Evolutionary conservation across 2,888 invertebrate genomes (phyloP), one percentile per base, ranked within the genome.

Genomic region (Thymelicus acteon): DNA sequence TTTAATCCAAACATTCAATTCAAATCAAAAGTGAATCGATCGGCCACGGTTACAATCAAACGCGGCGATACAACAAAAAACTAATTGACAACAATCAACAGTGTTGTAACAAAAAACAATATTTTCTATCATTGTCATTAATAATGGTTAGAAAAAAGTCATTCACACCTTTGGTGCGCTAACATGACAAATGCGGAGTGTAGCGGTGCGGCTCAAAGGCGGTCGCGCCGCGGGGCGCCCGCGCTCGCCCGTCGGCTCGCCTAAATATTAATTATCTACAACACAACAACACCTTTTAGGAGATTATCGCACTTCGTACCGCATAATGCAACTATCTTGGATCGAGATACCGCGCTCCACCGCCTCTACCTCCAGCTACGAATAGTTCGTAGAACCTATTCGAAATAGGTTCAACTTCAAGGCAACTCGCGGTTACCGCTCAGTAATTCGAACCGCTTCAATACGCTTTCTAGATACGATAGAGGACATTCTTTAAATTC

Each of bases 201-300:
- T 85, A 84, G 84, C 83, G 79, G 80, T 79, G 70, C 67, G 73
- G 74, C 78, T 86, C 91, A 92, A 91, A 91, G 90, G 83, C 77
- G 77, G 77, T 79, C 82, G 83, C 79, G 87, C 85, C 85, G 85
- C 82, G 78, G 77, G 81, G 54, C 49, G 49, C 24, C 12, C 90
- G 89, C 92, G 92, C 91, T 90, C 92, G 92, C 91, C 88, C 87
- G 85, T 85, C 78, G 80, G 81, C 83, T 83, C 76, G 84, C 88
- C 89, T 90, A 89, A 91, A 91, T 93, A 93, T 93, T 93, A 93
- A 93, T 93, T 93, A 93, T 89, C 89, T 88, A 90, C 87, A 90
- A 88, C 89, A 88, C 87, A 83, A 87, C 85, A 86, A 91, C 92
- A 92, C 91, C 92, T 92, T 92, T 92, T 87, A 87, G 82, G 83